Base-by-base conservation (phyloP, 2,888 invertebrate genomes). In the Crocallis elinguaria region DNA sequence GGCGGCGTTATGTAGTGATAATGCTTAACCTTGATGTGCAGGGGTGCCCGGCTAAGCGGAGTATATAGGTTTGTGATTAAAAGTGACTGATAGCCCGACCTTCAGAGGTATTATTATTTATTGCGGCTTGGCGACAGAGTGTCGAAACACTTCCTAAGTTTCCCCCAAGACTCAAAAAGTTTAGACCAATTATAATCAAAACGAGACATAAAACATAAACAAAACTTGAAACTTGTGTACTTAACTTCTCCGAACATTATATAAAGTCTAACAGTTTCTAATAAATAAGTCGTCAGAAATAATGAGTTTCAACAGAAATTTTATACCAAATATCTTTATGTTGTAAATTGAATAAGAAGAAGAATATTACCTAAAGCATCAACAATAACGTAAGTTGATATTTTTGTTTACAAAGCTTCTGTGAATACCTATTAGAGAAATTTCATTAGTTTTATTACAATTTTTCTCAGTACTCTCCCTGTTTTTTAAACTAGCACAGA, bases 101-200 rank as follows among this genome's bases (percentile, higher is more conserved):
- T n/a, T 12, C 12, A 3, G 29, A 29, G 12, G 21, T 38, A 38
- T 46, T 16, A 30, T n/a, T n/a, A n/a, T n/a, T n/a, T n/a, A n/a
- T n/a, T n/a, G n/a, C n/a, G n/a, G n/a, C n/a, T n/a, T n/a, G n/a
- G n/a, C 16, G 21, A 14, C 21, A 25, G 11, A 38, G 8, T 41
- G 41, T 45, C 45, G 16, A 29, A 35, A 45, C 45, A 12, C 35
- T 30, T 41, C 23, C 45, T 30, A 45, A 52, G 41, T 52, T 30
- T 12, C 30, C 29, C 16, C 29, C 3, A 32, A 19, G 30, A 13
- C 7, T 30, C 11, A 23, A 38, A 46, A 36, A 29, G 16, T 30
- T 41, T n/a, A 3, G 9, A 27, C 12, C 41, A 46, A 46, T 52
- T 37, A 46, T 13, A 30, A 41, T 46, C 52, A 46, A 36, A 14